phyloP scores from a whole-genome alignment of 2,888 invertebrate species.

The Microctonus aethiopoides region DNA sequence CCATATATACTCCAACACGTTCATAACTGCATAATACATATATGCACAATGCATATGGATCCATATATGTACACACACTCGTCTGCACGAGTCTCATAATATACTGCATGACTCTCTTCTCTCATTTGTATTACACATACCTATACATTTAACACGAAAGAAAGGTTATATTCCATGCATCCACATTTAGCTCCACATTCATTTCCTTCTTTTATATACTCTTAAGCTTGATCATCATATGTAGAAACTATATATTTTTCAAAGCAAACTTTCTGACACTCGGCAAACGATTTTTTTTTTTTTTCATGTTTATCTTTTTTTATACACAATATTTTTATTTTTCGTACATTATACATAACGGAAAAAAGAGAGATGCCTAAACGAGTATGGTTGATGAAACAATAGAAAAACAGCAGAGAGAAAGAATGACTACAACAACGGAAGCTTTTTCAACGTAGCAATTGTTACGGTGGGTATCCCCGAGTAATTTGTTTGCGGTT shows the following conservation, averaged over 20 bases:
- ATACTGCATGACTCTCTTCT: background rate
- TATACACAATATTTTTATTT: background rate
- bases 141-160: background rate
- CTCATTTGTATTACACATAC: background rate
- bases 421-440: background rate
- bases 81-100: background rate
- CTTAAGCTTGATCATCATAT: background rate
- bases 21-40: background rate
- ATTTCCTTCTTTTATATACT: background rate
- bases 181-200: background rate
- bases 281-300: background rate
- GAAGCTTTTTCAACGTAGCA: conserved; percentile 1
- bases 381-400: background rate
- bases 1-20: too few species aligned
- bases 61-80: background rate
- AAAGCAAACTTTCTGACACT: background rate
- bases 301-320: background rate
- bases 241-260: background rate
- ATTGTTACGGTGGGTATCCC: conserved; percentile 18
- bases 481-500: conserved; percentile 38
- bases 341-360: background rate
- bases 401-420: background rate
- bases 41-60: background rate
- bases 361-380: background rate
- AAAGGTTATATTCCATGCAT: background rate